Evolutionary conservation across 2,888 invertebrate species (phyloP), one percentile per base, ranked within the genome.

Genomic region (Ernsta delagoae): DNA sequence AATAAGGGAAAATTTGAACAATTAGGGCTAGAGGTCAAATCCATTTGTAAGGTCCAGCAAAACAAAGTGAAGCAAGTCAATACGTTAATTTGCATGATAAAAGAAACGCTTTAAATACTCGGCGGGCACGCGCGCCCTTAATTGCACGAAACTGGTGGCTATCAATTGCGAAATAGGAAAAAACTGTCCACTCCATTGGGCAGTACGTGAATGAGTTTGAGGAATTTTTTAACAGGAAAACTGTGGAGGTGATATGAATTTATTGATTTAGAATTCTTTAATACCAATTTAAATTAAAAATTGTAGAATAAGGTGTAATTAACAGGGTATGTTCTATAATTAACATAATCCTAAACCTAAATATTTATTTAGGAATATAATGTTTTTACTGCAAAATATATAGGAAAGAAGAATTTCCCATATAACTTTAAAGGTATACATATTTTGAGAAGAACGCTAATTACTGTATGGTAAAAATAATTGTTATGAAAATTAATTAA

Each of bases 41-140:
- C 67, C 56, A 71, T 71, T 70, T 65, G 65, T 70, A 56, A 65
- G 48, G 75, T 75, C 75, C 77, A 75, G 76, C 72, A 70, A 75
- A 78, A 75, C 73, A 74, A 74, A 76, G 78, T 73, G 71, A 73
- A 74, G 73, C 73, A 81, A 87, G 88, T 90, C 91, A 90, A 90
- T 89, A 89, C 87, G 88, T 83, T 88, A 87, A 92, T 92, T 83
- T 92, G 86, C 92, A 92, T 92, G 86, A 91, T 88, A 90, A 92
- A 87, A 87, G 88, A 80, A 85, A 86, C 84, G 82, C 83, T 88
- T 88, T 83, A 90, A 91, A 89, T 89, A 89, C 88, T 87, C 86
- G 85, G 79, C 84, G 78, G 78, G 76, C 57, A 54, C 69, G 59
- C 63, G 63, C 76, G 83, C 84, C 84, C 83, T 90, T 92, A 90